A percentile compares a stretch with the other conserved stretches of the same genome.
Evolutionary conservation across 2,113 vertebrate species (phyloP).

Genomic region (Pterocles gutturalis): DNA sequence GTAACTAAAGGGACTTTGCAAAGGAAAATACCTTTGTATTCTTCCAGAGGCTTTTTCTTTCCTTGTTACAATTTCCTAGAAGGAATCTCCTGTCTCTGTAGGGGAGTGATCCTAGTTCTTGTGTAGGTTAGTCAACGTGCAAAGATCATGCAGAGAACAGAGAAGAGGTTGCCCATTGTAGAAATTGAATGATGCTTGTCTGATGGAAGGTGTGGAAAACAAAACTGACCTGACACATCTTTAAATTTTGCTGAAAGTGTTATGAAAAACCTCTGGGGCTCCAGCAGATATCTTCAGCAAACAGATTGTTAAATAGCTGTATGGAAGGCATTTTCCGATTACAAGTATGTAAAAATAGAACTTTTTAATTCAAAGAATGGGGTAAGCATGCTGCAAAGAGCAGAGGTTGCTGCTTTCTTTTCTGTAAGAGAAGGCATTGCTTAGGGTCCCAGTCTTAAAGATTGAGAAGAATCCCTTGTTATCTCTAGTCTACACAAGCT

Average conservation of each 20-base stretch:
- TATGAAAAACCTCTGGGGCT: background rate
- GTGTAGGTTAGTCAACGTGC: background rate
- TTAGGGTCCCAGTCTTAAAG: background rate
- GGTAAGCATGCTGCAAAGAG: background rate
- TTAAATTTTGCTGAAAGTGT: background rate
- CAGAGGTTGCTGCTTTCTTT: background rate
- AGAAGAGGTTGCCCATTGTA: background rate
- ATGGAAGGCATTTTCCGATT: background rate
- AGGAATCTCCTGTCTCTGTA: background rate
- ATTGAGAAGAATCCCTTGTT: background rate
- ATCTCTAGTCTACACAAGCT: background rate
- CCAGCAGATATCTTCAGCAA: background rate
- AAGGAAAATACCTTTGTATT: background rate
- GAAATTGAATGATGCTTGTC: background rate
- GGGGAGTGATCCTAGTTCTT: background rate
- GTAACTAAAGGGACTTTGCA: background rate
- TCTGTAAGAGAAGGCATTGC: background rate
- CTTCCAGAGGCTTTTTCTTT: background rate
- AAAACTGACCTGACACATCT: background rate
- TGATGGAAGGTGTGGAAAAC: background rate
- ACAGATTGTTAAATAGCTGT: background rate
- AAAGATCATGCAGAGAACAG: background rate
- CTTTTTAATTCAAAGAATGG: background rate
- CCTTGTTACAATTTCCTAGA: background rate
- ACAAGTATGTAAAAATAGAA: background rate